Evolutionary conservation across 2,113 vertebrate species (phyloP).

Genomic region (Sander lucioperca): DNA sequence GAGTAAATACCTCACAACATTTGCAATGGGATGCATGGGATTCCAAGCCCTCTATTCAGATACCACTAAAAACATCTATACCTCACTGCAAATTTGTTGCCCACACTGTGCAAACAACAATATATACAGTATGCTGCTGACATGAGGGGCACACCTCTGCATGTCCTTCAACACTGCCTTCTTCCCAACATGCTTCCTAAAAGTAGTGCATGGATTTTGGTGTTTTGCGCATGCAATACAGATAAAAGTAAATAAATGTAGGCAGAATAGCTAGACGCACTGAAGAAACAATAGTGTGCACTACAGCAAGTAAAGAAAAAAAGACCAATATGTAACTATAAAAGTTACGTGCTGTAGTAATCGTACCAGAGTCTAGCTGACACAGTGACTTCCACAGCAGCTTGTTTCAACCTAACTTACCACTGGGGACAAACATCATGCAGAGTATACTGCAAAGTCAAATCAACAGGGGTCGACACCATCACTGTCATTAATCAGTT

Average conservation of each 20-base stretch:
- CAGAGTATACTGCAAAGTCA: neutral
- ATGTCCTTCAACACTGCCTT: neutral
- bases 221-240: neutral
- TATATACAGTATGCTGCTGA: neutral
- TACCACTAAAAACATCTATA: slow-evolving; percentile 8
- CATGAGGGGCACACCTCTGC: neutral
- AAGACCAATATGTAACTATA: neutral
- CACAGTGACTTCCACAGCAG: neutral
- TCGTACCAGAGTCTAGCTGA: neutral
- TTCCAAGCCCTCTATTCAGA: slow-evolving; percentile 16
- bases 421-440: neutral
- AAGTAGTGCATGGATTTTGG: neutral
- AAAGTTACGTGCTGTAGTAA: neutral
- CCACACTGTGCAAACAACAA: neutral
- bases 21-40: neutral
- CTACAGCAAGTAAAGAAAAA: neutral
- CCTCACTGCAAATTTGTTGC: neutral
- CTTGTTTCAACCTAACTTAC: neutral
- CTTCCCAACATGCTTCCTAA: neutral
- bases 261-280: neutral
- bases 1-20: slow-evolving; percentile 38
- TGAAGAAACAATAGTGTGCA: neutral
- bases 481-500: slow-evolving; percentile 6
- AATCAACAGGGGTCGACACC: slow-evolving; percentile 13
- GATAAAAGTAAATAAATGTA: neutral